Conservation (phyloP, 2,888 invertebrate species). For the Dynastes tityus region DNA sequence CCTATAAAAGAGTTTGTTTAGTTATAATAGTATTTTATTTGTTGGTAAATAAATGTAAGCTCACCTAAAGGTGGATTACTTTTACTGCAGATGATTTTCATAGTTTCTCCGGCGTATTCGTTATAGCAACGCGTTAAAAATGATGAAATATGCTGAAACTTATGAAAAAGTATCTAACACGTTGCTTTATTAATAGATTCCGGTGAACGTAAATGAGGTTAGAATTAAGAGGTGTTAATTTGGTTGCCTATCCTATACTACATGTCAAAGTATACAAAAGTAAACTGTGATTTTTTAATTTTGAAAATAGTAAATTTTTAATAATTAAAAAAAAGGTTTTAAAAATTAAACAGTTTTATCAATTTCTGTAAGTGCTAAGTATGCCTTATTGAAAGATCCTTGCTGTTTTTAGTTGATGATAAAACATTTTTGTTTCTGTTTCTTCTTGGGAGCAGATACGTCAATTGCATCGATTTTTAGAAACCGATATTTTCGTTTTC, state of each 20-base stretch:
- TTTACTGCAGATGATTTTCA: constrained; percentile 70
- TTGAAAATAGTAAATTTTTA: no score
- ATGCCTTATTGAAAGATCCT: no score
- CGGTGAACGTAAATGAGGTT: constrained; percentile 24
- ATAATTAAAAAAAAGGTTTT: no score
- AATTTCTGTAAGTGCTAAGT: no score
- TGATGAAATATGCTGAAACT: constrained; percentile 35
- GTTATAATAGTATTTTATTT: neutral
- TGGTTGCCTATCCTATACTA: neutral
- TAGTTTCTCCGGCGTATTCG: constrained; percentile 29
- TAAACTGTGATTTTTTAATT: no score
- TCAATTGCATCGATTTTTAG: no score
- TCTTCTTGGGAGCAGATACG: no score
- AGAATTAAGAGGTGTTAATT: constrained; percentile 10
- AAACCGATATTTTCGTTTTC: no score
- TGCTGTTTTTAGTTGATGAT: no score
- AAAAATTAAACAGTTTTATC: no score
- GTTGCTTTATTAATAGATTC: constrained; percentile 27
- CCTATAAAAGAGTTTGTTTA: constrained; percentile 70
- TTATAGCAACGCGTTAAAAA: neutral
- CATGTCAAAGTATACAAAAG: no score
- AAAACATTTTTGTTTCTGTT: no score
- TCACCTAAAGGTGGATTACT: constrained; percentile 74
- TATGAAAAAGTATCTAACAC: constrained; percentile 6
- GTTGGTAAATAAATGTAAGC: constrained; percentile 42